Conservation (phyloP, 2,888 invertebrate species). For the Andricus curvator region DNA sequence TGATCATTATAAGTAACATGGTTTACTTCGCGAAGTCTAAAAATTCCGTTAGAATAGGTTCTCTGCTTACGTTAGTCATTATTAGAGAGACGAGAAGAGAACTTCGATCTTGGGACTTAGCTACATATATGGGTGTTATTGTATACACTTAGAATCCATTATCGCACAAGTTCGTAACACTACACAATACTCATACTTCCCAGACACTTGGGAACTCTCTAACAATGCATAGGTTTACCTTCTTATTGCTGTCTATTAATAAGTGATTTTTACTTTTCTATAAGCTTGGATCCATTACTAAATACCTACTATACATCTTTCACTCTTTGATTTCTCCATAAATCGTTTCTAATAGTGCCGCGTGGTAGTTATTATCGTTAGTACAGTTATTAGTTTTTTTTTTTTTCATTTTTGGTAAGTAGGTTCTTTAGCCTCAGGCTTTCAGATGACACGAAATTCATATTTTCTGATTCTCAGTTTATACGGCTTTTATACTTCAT, state of each 20-base stretch:
- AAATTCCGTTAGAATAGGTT: not conserved
- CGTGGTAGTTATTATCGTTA: not conserved
- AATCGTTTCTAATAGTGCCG: not conserved
- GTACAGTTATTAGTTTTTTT: not conserved
- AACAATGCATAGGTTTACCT: constrained; percentile 7
- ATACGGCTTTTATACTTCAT: not conserved
- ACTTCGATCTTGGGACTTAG: constrained; percentile 9
- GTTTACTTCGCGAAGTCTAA: constrained; percentile 3
- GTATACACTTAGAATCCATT: constrained; percentile 24
- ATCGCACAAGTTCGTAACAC: not conserved
- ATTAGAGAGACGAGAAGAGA: constrained; percentile 8
- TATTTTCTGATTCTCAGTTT: not conserved
- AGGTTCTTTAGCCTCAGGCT: not conserved
- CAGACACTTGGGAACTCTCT: constrained; percentile 10
- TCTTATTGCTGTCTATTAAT: constrained; percentile 20
- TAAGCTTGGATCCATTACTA: not conserved
- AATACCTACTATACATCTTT: not conserved
- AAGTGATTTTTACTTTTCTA: constrained; percentile 8
- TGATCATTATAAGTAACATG: not conserved
- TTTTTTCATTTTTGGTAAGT: not conserved
- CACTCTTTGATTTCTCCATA: not conserved
- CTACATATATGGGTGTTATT: constrained; percentile 17
- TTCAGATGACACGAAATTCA: not conserved
- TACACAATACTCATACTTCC: not conserved
- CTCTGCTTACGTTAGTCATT: not conserved